These are phyloP conservation scores for Pantherophis vulpinus DNA, from an alignment of 2,797 vertebrate species.

Conservation along the genomic window DNA sequence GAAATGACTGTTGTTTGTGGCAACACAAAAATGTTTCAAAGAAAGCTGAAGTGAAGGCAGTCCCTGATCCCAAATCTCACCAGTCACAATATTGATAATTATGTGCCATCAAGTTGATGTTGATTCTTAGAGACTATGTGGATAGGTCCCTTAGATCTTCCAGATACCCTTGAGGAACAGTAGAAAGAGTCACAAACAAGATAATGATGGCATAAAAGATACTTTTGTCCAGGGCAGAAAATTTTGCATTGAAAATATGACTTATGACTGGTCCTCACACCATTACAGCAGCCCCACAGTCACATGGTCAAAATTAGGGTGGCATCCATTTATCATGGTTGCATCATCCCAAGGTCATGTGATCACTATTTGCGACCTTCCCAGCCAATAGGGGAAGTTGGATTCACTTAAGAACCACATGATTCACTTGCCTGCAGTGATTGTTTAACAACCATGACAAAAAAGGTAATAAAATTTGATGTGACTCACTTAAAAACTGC, in stretches of 20 bases:
- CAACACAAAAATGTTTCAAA: background rate
- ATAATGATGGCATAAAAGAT: background rate
- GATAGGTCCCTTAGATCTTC: background rate
- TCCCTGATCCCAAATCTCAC: background rate
- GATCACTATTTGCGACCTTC: background rate
- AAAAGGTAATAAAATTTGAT: background rate
- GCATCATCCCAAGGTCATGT: background rate
- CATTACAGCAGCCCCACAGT: background rate
- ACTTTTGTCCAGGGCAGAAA: background rate
- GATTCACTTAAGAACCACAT: background rate
- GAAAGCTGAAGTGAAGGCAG: background rate
- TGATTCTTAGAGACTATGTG: background rate
- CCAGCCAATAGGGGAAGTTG: background rate
- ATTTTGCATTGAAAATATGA: background rate
- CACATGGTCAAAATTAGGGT: background rate
- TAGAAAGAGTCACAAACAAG: background rate
- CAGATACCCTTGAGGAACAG: background rate
- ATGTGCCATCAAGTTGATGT: background rate
- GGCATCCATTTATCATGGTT: background rate
- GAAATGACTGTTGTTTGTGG: background rate
- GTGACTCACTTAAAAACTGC: background rate
- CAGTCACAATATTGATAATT: background rate
- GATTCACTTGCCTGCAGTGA: background rate
- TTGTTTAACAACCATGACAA: background rate
- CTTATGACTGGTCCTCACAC: background rate